These are phyloP conservation scores for Delichon dasypus DNA, from an alignment of 2,797 vertebrate genomes.

Conservation along the genomic window DNA sequence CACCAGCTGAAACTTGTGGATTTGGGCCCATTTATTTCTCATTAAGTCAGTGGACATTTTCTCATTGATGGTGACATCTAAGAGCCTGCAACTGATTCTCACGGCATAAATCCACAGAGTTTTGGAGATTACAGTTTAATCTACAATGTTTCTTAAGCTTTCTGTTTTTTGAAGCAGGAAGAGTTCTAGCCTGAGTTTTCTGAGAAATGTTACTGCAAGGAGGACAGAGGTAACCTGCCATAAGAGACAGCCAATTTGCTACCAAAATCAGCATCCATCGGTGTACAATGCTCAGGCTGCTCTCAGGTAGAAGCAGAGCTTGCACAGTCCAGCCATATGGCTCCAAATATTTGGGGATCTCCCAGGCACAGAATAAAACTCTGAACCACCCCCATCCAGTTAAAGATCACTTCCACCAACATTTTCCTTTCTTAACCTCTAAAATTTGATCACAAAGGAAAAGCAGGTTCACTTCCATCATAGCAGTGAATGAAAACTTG, in stretches of 20 bases:
- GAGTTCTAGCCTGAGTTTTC: not conserved
- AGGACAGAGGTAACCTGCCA: not conserved
- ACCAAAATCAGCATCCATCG: not conserved
- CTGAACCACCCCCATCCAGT: fast-evolving
- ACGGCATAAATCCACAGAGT: not conserved
- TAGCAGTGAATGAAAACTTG: not conserved
- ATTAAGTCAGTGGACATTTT: not conserved
- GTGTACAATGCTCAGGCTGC: not conserved
- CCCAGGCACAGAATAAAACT: not conserved
- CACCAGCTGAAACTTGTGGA: not conserved
- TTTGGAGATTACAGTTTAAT: not conserved
- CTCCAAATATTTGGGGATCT: not conserved
- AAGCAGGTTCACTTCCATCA: not conserved
- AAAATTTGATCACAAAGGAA: not conserved
- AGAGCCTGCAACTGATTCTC: not conserved
- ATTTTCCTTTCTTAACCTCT: not conserved
- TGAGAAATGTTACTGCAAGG: not conserved
- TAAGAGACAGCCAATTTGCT: not conserved
- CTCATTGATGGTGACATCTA: not conserved
- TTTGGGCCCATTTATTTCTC: not conserved
- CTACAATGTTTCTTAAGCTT: not conserved
- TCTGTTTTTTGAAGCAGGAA: not conserved
- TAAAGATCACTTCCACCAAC: not conserved
- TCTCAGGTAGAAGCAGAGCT: not conserved
- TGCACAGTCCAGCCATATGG: fast-evolving